Conservation (phyloP, 2,113 vertebrate genomes). For the Melanocharis versteri region DNA sequence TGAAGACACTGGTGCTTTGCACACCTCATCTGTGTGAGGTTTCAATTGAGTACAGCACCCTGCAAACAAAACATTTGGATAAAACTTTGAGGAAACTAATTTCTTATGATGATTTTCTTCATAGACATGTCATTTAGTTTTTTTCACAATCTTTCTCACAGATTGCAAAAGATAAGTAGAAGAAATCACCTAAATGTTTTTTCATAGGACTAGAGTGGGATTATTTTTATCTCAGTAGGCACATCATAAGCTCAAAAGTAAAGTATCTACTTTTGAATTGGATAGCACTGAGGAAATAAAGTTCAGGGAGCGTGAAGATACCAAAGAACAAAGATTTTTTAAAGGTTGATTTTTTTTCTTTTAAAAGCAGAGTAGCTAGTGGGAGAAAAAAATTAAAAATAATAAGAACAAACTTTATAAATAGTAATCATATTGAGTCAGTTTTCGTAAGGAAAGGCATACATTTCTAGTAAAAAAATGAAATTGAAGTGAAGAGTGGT, state of each 20-base stretch:
- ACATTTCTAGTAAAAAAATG: neutral
- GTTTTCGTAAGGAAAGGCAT: neutral
- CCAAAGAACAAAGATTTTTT: neutral
- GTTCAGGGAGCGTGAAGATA: neutral
- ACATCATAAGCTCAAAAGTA: neutral
- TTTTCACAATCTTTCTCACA: neutral
- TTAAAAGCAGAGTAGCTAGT: neutral
- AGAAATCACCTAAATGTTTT: neutral
- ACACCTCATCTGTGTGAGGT: neutral
- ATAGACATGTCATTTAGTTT: neutral
- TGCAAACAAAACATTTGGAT: neutral
- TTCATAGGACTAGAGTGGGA: neutral
- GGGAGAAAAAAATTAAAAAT: neutral
- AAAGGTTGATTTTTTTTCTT: neutral
- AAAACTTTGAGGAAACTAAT: neutral
- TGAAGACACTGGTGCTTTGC: neutral
- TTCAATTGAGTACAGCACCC: neutral
- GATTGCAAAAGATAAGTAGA: neutral
- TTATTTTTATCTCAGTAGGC: slow-evolving; percentile 36
- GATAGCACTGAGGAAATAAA: neutral
- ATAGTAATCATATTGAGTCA: neutral
- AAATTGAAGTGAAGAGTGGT: neutral
- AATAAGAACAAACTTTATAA: neutral
- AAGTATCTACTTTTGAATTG: neutral
- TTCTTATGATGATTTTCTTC: neutral